Evolutionary conservation across 2,797 vertebrate genomes (phyloP).

Genomic region (Distichodus sexfasciatus): DNA sequence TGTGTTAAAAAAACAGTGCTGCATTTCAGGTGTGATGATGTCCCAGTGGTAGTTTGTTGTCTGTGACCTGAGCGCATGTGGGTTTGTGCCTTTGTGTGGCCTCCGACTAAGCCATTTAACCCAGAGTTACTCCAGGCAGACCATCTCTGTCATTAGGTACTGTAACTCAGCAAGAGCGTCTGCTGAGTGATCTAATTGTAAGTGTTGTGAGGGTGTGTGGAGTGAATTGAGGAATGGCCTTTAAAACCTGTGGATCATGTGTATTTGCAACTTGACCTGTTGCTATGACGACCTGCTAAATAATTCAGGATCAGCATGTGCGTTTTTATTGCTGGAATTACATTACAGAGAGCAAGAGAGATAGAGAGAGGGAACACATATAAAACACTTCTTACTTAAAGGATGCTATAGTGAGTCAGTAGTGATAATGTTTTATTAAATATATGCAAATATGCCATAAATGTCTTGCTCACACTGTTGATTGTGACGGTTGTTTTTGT

Average conservation of each 20-base stretch:
- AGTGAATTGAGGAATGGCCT: constrained; percentile 12
- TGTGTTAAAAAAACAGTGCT: not conserved
- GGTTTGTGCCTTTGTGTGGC: too few relatives aligned
- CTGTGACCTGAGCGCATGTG: too few relatives aligned
- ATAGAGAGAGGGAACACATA: constrained; percentile 7
- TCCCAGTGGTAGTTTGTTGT: too few relatives aligned
- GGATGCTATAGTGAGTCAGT: not conserved
- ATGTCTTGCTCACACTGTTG: too few relatives aligned
- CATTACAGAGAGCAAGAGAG: constrained; percentile 5
- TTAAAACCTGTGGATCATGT: constrained; percentile 29
- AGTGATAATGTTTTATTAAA: not conserved
- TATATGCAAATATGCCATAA: not conserved
- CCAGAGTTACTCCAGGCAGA: too few relatives aligned
- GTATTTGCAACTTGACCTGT: not conserved
- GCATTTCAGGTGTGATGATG: too few relatives aligned
- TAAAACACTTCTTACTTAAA: not conserved
- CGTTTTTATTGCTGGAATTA: constrained; percentile 8
- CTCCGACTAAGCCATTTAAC: too few relatives aligned
- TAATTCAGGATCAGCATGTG: constrained; percentile 25
- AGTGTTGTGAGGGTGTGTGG: constrained; percentile 37
- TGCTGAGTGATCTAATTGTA: too few relatives aligned
- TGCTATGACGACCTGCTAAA: constrained; percentile 5
- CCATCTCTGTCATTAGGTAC: too few relatives aligned
- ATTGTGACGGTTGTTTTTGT: too few relatives aligned
- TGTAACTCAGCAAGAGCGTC: too few relatives aligned